Evolutionary conservation across 2,888 invertebrate species (phyloP), one percentile per base, ranked within the genome.

Genomic region (Clostera curtula): DNA sequence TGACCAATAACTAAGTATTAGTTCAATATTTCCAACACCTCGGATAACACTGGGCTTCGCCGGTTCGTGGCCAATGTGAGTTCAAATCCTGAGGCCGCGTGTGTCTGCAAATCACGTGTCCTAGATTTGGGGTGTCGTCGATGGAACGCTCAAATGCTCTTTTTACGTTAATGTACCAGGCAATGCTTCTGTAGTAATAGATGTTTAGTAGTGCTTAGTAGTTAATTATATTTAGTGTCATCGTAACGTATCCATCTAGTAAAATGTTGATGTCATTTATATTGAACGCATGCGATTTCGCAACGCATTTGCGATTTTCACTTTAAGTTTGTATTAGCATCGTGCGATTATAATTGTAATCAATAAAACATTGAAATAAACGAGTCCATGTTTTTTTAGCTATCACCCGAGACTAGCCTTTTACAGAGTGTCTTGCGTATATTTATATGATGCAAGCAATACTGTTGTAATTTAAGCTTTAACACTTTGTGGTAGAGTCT

Each of bases 1-100:
- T 74, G 76, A 49, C 48, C n/a, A n/a, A n/a, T n/a, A n/a, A 35
- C 48, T 36, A 33, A 32, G 43, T 35, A 44, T 34, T 36, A 41
- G 31, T 40, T 43, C 8, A 40, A 41, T 55, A 50, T 45, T 54
- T 50, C 49, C 34, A 41, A 31, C 51, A 29, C 28, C 49, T 58
- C 58, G 62, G 33, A 64, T 59, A 64, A 64, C 55, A 69, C 61
- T 56, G 75, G 73, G 77, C 61, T 74, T 65, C 67, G 49, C 67
- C 67, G 49, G 70, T 71, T 69, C 56, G 74, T 70, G 76, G 68
- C 70, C 65, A 65, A 82, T 79, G 80, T 82, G 77, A 80, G 80
- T 82, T 70, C 40, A 69, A 53, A 65, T 64, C 51, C 54, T 46
- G 55, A 59, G 52, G 56, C 57, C 55, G 62, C 67, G 62, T 59